Percentiles rank a stretch among this genome's conserved stretches.
These are phyloP conservation scores for Trichopoda pennipes DNA, from an alignment of 2,888 invertebrate genomes.

Conservation along the genomic window DNA sequence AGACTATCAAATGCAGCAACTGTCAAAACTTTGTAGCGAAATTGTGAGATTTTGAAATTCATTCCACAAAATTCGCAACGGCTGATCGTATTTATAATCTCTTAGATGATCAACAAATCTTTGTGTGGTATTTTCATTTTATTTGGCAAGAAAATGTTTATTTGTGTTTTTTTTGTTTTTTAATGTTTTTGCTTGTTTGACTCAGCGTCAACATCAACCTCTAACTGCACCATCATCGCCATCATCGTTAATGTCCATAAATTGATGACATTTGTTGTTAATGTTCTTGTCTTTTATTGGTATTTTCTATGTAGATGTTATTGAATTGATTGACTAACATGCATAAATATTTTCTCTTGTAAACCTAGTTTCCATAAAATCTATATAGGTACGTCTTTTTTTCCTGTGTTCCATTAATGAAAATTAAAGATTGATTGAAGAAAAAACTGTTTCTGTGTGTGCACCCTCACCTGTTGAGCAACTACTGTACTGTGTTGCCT, in stretches of 20 bases:
- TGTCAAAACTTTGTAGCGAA: constrained; percentile 24
- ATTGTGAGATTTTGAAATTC: constrained; percentile 25
- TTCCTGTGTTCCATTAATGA: constrained; percentile 44
- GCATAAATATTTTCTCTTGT: constrained; percentile 64
- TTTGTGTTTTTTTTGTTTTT: not conserved
- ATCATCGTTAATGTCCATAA: constrained; percentile 64
- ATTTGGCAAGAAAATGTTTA: constrained; percentile 30
- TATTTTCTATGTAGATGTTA: constrained; percentile 53
- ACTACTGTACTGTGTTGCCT: constrained; percentile 16
- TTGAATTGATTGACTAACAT: constrained; percentile 66
- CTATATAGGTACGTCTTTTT: not conserved
- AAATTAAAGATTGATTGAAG: constrained; percentile 60
- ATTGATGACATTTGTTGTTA: constrained; percentile 64
- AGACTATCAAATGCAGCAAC: not conserved
- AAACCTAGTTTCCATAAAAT: constrained; percentile 57
- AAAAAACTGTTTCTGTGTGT: constrained; percentile 32
- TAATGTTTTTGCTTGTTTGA: not conserved
- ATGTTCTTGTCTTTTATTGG: constrained; percentile 24
- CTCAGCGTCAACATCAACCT: constrained; percentile 13
- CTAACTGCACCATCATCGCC: constrained; percentile 11
- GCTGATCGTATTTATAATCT: constrained; percentile 6
- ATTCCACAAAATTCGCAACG: constrained; percentile 2
- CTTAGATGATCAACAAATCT: constrained; percentile 32
- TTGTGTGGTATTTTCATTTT: constrained; percentile 50
- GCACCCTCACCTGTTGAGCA: constrained; percentile 66